Percentiles rank a stretch among this genome's conserved stretches.
Evolutionary conservation across 2,888 invertebrate genomes (phyloP).

Genomic region (Cerastoderma edule): DNA sequence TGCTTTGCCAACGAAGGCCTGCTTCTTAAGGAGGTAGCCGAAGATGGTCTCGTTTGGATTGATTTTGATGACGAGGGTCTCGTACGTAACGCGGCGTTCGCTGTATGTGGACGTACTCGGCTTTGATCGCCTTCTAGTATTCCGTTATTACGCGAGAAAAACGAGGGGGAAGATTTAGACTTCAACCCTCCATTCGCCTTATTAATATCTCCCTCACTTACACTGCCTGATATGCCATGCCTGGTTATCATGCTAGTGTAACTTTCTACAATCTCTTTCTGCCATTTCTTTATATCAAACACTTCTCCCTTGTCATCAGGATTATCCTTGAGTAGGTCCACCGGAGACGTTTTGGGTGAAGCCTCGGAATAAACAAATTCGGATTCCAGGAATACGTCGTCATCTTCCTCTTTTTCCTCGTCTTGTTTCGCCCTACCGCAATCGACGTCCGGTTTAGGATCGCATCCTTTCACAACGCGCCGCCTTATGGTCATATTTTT

Average conservation of each 20-base stretch:
- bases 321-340: slow-evolving; percentile 41
- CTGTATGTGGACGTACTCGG: slow-evolving; percentile 59
- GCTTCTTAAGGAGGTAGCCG: no score
- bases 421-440: background rate
- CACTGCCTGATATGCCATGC: slow-evolving; percentile 3
- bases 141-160: slow-evolving; percentile 21
- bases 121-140: slow-evolving; percentile 11
- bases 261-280: slow-evolving; percentile 55
- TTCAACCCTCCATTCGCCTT: slow-evolving; percentile 31
- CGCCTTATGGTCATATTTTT: slow-evolving; percentile 39
- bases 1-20: no score
- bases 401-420: slow-evolving; percentile 26
- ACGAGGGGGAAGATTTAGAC: slow-evolving; percentile 47
- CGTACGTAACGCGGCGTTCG: slow-evolving; percentile 28
- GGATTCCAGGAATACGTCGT: slow-evolving; percentile 48
- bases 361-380: slow-evolving; percentile 40
- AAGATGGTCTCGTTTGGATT: slow-evolving; percentile 17
- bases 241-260: slow-evolving; percentile 57
- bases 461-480: background rate
- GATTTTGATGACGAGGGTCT: background rate
- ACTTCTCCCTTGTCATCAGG: slow-evolving; percentile 32
- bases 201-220: slow-evolving; percentile 20
- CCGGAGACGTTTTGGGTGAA: slow-evolving; percentile 29
- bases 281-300: slow-evolving; percentile 61
- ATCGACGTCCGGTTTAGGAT: slow-evolving; percentile 17